phyloP scores from a whole-genome alignment of 2,797 vertebrate species.

The Pantherophis alleghaniensis region DNA sequence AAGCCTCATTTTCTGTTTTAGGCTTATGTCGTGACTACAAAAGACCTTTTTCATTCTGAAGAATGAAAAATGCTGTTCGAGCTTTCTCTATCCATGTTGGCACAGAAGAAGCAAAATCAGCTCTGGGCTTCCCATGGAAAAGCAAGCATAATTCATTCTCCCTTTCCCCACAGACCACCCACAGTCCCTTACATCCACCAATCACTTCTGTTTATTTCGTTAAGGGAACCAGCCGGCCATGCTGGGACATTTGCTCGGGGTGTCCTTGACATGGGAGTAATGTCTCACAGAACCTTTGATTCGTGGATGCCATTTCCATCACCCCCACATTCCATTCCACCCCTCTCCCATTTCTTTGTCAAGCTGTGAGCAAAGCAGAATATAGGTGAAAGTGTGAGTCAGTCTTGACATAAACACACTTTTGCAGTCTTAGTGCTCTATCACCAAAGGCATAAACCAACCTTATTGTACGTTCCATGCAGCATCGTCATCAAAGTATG shows the following conservation, averaged over 20 bases:
- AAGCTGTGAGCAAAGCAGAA: neutral
- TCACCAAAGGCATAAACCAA: slow-evolving; percentile 18
- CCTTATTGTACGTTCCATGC: slow-evolving; percentile 36
- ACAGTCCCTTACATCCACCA: neutral
- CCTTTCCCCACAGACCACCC: neutral
- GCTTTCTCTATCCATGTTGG: neutral
- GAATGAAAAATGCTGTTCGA: too few relatives aligned
- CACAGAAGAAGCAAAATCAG: neutral
- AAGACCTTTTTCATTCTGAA: too few relatives aligned
- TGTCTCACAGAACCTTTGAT: neutral
- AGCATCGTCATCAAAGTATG: neutral
- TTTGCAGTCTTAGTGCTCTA: slow-evolving; percentile 16
- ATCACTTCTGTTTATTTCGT: neutral
- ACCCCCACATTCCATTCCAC: neutral
- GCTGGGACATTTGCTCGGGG: neutral
- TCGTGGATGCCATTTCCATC: neutral
- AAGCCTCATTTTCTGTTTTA: too few relatives aligned
- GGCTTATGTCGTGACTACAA: too few relatives aligned
- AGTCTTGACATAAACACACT: slow-evolving; percentile 36
- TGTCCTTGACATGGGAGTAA: neutral
- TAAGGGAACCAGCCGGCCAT: neutral
- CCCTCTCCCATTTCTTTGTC: too few relatives aligned
- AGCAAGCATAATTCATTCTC: neutral
- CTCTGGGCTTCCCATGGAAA: neutral
- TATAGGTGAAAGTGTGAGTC: neutral